A percentile compares a stretch with the other conserved stretches of the same genome.
Conservation (phyloP, 2,113 vertebrate genomes). For the Balaenoptera acutorostrata region DNA sequence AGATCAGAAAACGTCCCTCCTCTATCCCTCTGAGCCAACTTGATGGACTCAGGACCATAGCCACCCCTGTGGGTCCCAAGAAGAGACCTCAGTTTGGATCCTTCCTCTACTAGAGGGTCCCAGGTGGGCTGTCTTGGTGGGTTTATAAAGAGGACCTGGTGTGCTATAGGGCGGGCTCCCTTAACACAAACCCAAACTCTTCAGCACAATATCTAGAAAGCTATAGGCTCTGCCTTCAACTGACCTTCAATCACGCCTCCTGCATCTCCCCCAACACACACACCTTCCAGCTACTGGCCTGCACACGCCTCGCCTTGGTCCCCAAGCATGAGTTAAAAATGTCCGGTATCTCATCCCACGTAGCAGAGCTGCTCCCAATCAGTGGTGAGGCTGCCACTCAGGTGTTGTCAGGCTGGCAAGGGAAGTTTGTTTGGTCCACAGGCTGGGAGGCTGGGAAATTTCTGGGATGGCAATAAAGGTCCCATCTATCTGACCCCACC, state of each 20-base stretch:
- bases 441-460: neutral
- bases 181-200: neutral
- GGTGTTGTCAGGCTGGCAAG: neutral
- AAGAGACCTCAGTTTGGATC: neutral
- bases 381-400: neutral
- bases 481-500: neutral
- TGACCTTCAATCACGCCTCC: neutral
- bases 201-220: neutral
- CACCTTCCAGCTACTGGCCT: neutral
- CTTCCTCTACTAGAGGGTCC: neutral
- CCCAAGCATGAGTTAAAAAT: neutral
- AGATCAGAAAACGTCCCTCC: neutral
- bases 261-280: fast-evolving
- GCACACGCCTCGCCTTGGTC: neutral
- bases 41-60: neutral
- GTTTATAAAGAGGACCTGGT: neutral
- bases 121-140: fast-evolving
- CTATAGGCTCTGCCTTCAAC: fast-evolving
- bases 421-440: neutral
- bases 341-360: neutral
- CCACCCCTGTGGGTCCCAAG: neutral
- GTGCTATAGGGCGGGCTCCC: neutral
- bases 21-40: neutral
- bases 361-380: neutral
- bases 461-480: neutral